Evolutionary conservation across 2,797 vertebrate species (phyloP).

Genomic region (Lagorchestes hirsutus): DNA sequence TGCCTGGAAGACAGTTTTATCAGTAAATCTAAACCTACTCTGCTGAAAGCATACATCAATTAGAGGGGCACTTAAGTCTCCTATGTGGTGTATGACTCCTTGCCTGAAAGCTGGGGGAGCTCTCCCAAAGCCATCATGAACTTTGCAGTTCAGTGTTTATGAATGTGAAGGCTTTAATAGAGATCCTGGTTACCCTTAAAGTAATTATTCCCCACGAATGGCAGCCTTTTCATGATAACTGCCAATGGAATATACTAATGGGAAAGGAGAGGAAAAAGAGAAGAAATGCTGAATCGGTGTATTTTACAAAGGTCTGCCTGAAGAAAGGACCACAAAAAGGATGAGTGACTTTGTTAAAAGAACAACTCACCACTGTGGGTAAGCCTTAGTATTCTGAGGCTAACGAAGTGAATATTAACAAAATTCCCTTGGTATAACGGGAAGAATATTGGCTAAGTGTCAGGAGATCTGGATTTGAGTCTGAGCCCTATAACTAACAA

Average conservation of each 20-base stretch:
- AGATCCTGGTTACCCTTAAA: neutral
- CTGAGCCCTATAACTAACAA: neutral
- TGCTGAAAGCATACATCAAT: neutral
- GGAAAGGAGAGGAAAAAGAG: neutral
- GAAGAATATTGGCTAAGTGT: accelerated
- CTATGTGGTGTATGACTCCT: neutral
- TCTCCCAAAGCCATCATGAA: neutral
- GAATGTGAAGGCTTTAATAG: neutral
- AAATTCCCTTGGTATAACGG: neutral
- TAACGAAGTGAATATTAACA: neutral
- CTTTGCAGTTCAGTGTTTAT: neutral
- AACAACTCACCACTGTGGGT: neutral
- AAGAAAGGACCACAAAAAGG: neutral
- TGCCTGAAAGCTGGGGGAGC: neutral
- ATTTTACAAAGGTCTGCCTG: neutral
- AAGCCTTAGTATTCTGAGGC: neutral
- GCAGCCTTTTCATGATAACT: neutral
- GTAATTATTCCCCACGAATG: neutral
- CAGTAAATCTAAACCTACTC: neutral
- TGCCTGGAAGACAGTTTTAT: conserved; percentile 39
- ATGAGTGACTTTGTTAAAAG: conserved; percentile 5
- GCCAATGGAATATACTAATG: neutral
- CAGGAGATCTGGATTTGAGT: neutral
- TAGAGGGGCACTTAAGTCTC: neutral
- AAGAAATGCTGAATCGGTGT: neutral